Evolutionary conservation across 2,113 vertebrate species (phyloP), one percentile per base, ranked within the genome.

Genomic region (Meleagris gallopavo): DNA sequence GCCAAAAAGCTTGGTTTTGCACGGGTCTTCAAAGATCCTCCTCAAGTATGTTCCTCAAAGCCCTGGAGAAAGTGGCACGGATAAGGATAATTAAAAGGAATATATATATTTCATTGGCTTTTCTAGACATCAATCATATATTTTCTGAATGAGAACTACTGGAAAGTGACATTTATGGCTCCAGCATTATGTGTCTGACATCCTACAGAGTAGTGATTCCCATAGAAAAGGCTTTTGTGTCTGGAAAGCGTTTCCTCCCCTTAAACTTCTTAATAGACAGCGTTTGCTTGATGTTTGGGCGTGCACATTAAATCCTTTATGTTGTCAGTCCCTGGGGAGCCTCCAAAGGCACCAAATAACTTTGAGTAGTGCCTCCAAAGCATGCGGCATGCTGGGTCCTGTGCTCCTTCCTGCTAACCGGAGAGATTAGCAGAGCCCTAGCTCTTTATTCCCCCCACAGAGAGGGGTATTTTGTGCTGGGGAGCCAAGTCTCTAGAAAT

Each of bases 91-190:
- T 83, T 88, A 84, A 81, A 71, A 61, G 14, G 40, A 30, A 40
- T 32, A 55, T 48, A 55, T 48, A 16, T n/a, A 80, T 93, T 95
- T 86, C 43, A 82, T 38, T 16, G 34, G 24, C 14, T 50, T 67
- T 86, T 52, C 48, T 87, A 84, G 45, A 55, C 46, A 91, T 79
- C 36, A 60, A 3, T 83, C 76, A 88, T 43, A 43, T 50, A 72
- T 75, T 75, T 93, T 93, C 86, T 95, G 66, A 94, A 92, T 90
- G 73, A 95, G 95, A 97, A 95, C 55, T 85, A 62, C 67, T 85
- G 78, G 60, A 27, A n/a, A 40, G 86, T 90, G 92, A 89, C 90
- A 89, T 65, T 87, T 92, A 85, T 57, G 77, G 77, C 62, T 92
- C 30, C 4, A 12, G 75, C 30, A 46, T 75, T 70, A 66, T 22